These are phyloP conservation scores for Megastigmus dorsalis DNA, from an alignment of 2,888 invertebrate genomes.

Conservation along the genomic window DNA sequence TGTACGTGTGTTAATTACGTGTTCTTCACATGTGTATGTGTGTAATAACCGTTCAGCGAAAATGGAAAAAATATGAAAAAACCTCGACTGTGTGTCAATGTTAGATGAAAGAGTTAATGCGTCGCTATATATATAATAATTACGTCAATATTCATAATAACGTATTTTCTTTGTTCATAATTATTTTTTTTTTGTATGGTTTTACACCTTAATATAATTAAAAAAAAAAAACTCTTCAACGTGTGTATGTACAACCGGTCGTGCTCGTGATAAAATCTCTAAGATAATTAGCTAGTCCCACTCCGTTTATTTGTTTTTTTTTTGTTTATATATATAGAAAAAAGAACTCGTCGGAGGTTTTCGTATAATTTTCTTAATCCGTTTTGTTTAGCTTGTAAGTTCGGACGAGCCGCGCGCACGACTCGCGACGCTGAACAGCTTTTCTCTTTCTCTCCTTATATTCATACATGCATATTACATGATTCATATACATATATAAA, in stretches of 20 bases:
- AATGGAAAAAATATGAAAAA: conserved; percentile 50
- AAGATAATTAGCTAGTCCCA: conserved; percentile 39
- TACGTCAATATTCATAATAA: conserved; percentile 39
- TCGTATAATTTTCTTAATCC: neutral
- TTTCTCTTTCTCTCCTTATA: neutral
- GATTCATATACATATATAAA: conserved; percentile 4
- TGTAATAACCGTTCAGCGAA: conserved; percentile 34
- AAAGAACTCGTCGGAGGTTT: conserved; percentile 48
- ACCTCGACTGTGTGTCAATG: conserved; percentile 42
- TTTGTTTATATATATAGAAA: conserved; percentile 42
- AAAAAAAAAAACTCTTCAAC: conserved; percentile 41
- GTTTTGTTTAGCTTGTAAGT: neutral
- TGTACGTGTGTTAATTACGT: conserved; percentile 9
- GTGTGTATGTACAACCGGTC: conserved; percentile 53
- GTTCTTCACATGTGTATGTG: conserved; percentile 3
- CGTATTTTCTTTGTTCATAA: conserved; percentile 9
- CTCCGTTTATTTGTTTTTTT: no score
- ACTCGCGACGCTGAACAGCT: conserved; percentile 19
- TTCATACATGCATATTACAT: no score
- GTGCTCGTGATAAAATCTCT: conserved; percentile 46
- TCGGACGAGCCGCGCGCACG: neutral
- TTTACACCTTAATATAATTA: conserved; percentile 29
- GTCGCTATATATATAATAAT: conserved; percentile 30
- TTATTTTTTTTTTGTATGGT: conserved; percentile 30
- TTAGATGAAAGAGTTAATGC: conserved; percentile 39